Evolutionary conservation across 2,797 vertebrate genomes (phyloP), one percentile per base, ranked within the genome.

Genomic region (Clarias laeviceps): DNA sequence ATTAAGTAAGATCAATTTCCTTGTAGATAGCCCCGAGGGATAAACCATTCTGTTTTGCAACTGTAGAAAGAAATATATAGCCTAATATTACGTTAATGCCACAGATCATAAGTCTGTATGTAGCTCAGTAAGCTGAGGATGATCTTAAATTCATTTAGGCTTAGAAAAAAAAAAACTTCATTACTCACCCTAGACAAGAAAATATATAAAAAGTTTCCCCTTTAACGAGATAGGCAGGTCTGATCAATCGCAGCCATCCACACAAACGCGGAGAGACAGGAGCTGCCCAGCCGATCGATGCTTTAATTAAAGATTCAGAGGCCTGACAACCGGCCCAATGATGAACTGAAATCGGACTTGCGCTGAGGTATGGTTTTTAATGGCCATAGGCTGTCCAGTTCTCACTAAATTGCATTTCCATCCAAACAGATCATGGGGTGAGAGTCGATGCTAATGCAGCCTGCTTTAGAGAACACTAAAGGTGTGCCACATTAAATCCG

Each of bases 301-400:
- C 80, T 93, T 93, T 93, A 90, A 92, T 89, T 91, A 90, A 90
- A 88, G 90, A 92, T 93, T 91, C 91, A 84, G 85, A 88, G 83
- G 82, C 88, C 76, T 91, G 90, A 90, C 91, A 90, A 83, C 73
- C 84, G 84, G 69, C 70, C 88, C 88, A 91, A 91, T 88, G 88
- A 89, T 90, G 82, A 90, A 88, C 86, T 90, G 89, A 93, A 92
- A 91, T 90, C 86, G 88, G 89, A 91, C 82, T 90, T 90, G 85
- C 82, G 83, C 86, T 85, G 62, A 88, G 78, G 80, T 84, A 86
- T 89, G 83, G 56, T 88, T 92, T 91, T 72, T 88, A 93, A 91
- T 92, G 86, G 88, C 82, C 89, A 86, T 50, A 32, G 70, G 87
- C 85, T 86, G 86, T 83, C 70, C 87, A 64, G 85, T 82, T 34